Conservation (phyloP, 2,888 invertebrate genomes). For the Pollenia amentaria region DNA sequence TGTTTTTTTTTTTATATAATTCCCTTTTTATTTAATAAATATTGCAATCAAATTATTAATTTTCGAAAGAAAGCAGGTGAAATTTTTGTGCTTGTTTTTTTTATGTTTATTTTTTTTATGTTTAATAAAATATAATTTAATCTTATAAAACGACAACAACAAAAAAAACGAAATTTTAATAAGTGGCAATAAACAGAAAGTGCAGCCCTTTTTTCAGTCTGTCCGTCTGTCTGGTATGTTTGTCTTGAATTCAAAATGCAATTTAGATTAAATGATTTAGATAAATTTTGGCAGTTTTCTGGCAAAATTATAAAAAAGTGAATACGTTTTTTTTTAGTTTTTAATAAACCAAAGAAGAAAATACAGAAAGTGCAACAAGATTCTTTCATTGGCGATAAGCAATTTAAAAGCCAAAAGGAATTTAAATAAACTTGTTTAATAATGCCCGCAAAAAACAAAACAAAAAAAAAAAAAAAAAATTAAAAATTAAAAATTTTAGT, state of each 20-base stretch:
- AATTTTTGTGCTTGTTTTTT: conserved; percentile 44
- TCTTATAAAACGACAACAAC: neutral
- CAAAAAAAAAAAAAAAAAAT: neutral
- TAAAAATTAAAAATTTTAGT: conserved; percentile 14
- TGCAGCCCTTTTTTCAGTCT: conserved; percentile 61
- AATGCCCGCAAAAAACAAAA: conserved; percentile 3
- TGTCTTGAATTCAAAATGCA: conserved; percentile 72
- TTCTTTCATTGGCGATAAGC: conserved; percentile 66
- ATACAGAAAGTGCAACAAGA: conserved; percentile 65
- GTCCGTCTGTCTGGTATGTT: conserved; percentile 52
- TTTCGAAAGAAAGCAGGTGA: conserved; percentile 69
- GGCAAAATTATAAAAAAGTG: conserved; percentile 45
- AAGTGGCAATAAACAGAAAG: conserved; percentile 57
- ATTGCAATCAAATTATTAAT: conserved; percentile 45
- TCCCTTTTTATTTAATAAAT: neutral
- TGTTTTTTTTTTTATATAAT: neutral
- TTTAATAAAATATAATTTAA: conserved; percentile 50
- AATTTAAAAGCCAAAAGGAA: conserved; percentile 66
- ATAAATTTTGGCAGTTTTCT: conserved; percentile 72
- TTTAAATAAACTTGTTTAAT: conserved; percentile 73
- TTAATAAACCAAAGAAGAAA: conserved; percentile 35
- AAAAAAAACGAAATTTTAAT: conserved; percentile 12
- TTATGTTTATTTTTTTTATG: too few relatives aligned
- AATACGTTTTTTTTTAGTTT: conserved; percentile 8
- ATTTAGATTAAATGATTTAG: conserved; percentile 74